phyloP scores from a whole-genome alignment of 2,113 vertebrate species.

The Brienomyrus brachyistius region DNA sequence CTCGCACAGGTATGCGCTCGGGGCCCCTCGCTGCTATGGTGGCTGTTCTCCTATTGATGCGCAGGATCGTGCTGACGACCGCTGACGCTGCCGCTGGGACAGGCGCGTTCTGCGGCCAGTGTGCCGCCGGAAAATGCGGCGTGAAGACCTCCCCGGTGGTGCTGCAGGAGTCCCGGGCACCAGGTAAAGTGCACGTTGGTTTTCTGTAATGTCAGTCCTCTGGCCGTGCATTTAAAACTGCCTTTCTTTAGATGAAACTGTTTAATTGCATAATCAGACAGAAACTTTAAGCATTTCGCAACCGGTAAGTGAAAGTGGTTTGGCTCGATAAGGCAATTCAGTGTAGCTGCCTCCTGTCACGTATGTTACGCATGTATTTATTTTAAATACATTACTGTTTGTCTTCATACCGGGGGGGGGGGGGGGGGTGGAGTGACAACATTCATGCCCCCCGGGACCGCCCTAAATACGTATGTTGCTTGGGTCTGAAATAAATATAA shows the following conservation, averaged over 20 bases:
- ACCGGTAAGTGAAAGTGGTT: background rate
- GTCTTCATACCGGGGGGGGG: too few species aligned
- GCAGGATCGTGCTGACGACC: background rate
- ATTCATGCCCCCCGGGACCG: background rate
- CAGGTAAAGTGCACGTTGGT: background rate
- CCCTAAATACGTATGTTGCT: background rate
- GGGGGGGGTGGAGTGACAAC: background rate
- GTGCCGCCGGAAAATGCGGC: background rate
- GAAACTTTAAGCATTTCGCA: background rate
- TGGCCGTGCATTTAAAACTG: background rate
- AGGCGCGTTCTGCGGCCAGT: background rate
- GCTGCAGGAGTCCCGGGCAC: background rate
- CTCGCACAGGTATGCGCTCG: background rate
- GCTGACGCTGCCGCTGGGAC: background rate
- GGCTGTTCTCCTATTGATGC: background rate
- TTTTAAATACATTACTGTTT: too few species aligned
- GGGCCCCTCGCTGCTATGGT: background rate
- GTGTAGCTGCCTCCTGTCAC: background rate
- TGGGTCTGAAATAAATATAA: background rate
- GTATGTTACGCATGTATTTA: background rate
- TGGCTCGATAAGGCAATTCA: background rate
- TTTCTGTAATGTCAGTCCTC: background rate
- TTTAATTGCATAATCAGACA: background rate
- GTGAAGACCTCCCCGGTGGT: background rate
- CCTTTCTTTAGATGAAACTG: background rate